Percentiles rank a stretch among this genome's conserved stretches.
These are phyloP conservation scores for Lepilemur septentrionalis DNA, from an alignment of 2,797 vertebrate species.

Conservation along the genomic window DNA sequence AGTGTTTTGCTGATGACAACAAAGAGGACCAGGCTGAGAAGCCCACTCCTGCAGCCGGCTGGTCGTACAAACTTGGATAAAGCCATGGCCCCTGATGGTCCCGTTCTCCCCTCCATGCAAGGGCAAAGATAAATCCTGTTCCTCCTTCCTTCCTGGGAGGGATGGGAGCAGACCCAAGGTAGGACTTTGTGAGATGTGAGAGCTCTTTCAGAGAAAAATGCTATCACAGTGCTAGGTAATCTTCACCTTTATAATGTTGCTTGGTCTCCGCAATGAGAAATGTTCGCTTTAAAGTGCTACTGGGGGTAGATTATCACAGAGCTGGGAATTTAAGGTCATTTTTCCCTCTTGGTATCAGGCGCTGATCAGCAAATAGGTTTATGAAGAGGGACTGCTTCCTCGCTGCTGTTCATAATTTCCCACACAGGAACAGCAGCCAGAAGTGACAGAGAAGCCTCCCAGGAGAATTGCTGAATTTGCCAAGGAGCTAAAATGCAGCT, in stretches of 20 bases:
- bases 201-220: not conserved
- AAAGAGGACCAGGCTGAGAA: not conserved
- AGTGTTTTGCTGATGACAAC: not conserved
- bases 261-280: not conserved
- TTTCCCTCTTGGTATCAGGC: slow-evolving; percentile 46
- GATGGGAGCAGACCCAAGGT: not conserved
- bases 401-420: not conserved
- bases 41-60: not conserved
- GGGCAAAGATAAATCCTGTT: no score
- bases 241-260: not conserved
- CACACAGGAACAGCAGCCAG: not conserved
- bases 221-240: not conserved
- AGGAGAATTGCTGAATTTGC: slow-evolving; percentile 47
- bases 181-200: not conserved
- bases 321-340: slow-evolving; percentile 4
- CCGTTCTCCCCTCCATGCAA: not conserved
- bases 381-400: slow-evolving; percentile 34
- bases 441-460: slow-evolving; percentile 38
- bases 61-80: not conserved
- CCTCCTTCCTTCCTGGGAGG: not conserved
- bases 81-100: not conserved
- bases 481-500: slow-evolving; percentile 50
- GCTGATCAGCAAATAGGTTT: slow-evolving; percentile 64
- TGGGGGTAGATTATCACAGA: not conserved
- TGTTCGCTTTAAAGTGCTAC: not conserved